phyloP scores from a whole-genome alignment of 2,888 invertebrate genomes.

The Drosophila eohydei region DNA sequence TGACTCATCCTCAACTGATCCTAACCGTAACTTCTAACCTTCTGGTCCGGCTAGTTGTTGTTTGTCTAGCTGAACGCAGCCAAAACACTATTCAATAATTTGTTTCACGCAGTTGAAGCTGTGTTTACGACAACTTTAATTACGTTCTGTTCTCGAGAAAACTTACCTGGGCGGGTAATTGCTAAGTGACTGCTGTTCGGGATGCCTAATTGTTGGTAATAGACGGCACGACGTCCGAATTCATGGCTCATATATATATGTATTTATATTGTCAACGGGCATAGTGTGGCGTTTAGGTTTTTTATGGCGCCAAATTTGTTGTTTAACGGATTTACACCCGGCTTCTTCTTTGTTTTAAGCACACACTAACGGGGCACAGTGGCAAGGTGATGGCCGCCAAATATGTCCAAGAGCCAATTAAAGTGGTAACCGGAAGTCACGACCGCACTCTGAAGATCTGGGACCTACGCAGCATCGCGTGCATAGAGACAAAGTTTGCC shows the following conservation, averaged over 20 bases:
- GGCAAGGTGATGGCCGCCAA: slow-evolving; percentile 99
- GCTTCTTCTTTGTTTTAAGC: slow-evolving; percentile 66
- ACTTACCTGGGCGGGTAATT: slow-evolving; percentile 13
- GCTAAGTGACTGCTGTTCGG: slow-evolving; percentile 13
- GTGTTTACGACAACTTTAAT: slow-evolving; percentile 57
- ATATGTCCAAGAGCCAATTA: slow-evolving; percentile 95
- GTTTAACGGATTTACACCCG: slow-evolving; percentile 45
- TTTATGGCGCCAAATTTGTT: slow-evolving; percentile 19
- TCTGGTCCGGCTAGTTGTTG: background rate
- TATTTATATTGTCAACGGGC: slow-evolving; percentile 3
- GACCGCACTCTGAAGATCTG: slow-evolving; percentile 99
- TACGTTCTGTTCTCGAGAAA: slow-evolving; percentile 55
- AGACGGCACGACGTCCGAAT: background rate
- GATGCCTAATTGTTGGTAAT: slow-evolving; percentile 3
- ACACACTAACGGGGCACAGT: slow-evolving; percentile 89
- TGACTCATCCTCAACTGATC: slow-evolving; percentile 17
- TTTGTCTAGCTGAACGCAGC: slow-evolving; percentile 5
- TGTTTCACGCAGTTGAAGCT: slow-evolving; percentile 25
- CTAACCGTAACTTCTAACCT: slow-evolving; percentile 43
- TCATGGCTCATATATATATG: background rate
- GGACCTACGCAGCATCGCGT: slow-evolving; percentile 97
- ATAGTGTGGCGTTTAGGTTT: background rate
- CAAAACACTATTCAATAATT: slow-evolving; percentile 62
- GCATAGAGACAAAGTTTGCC: slow-evolving; percentile 97
- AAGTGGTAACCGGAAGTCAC: slow-evolving; percentile 98